phyloP scores from a whole-genome alignment of 2,113 vertebrate species.

The Fregata magnificens region DNA sequence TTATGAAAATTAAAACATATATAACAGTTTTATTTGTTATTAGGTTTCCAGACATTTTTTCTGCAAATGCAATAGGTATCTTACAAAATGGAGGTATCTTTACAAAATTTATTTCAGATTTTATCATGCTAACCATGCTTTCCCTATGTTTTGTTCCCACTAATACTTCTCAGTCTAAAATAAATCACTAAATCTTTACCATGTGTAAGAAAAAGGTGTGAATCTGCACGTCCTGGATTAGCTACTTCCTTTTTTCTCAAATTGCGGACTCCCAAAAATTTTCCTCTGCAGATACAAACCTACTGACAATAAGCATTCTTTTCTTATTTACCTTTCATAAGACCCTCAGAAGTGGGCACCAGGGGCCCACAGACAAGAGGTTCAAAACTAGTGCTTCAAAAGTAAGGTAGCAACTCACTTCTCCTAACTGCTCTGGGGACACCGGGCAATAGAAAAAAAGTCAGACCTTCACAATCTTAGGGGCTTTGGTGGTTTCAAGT shows the following conservation, averaged over 20 bases:
- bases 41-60: background rate
- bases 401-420: background rate
- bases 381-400: background rate
- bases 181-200: background rate
- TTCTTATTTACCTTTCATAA: background rate
- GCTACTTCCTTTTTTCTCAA: background rate
- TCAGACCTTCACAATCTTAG: background rate
- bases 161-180: background rate
- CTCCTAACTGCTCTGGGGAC: background rate
- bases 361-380: background rate
- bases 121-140: background rate
- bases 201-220: background rate
- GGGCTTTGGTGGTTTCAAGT: background rate
- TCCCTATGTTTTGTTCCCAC: background rate
- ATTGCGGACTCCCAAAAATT: background rate
- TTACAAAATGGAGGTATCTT: background rate
- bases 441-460: background rate
- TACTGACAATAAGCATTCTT: background rate
- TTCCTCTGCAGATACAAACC: background rate
- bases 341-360: background rate
- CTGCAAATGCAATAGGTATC: background rate
- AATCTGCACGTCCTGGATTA: background rate
- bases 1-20: background rate
- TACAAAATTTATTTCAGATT: background rate
- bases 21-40: background rate